These are phyloP conservation scores for Perca schrenkii DNA, from an alignment of 2,113 vertebrate species.

Conservation along the genomic window DNA sequence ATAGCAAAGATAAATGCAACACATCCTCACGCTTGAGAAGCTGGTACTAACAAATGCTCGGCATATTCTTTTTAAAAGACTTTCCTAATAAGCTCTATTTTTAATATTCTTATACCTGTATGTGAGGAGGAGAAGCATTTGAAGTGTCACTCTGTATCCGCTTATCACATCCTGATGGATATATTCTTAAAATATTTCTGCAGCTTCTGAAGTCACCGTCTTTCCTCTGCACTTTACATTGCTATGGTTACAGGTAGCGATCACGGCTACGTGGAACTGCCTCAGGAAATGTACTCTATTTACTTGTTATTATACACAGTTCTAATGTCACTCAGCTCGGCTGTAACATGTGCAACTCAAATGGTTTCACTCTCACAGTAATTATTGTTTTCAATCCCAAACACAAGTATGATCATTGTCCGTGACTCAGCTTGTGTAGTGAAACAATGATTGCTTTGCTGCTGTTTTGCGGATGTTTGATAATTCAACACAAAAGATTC, in stretches of 20 bases:
- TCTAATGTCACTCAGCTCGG: constrained; percentile 23
- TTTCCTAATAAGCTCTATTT: neutral
- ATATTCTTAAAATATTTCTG: constrained; percentile 16
- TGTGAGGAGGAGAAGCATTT: constrained; percentile 3
- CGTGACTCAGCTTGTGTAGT: constrained; percentile 52
- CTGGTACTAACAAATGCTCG: neutral
- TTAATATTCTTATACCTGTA: neutral
- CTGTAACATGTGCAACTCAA: constrained; percentile 13
- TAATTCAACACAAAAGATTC: constrained; percentile 41
- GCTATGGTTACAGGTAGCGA: constrained; percentile 46
- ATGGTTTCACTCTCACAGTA: constrained; percentile 40
- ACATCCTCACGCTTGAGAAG: constrained; percentile 7
- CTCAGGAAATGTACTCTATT: constrained; percentile 21
- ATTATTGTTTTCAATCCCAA: constrained; percentile 65
- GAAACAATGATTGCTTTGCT: constrained; percentile 46
- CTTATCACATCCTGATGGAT: constrained; percentile 11
- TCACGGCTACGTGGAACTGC: constrained; percentile 23
- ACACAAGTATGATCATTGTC: constrained; percentile 37
- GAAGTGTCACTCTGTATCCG: neutral
- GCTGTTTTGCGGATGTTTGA: constrained; percentile 35
- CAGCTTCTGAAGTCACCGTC: constrained; percentile 18
- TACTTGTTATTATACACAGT: constrained; percentile 21
- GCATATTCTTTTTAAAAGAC: neutral
- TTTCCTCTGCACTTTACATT: constrained; percentile 26
- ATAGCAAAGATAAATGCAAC: neutral